Evolutionary conservation across 2,888 invertebrate species (phyloP), one percentile per base, ranked within the genome.

Genomic region (Scrobipalpa costella): DNA sequence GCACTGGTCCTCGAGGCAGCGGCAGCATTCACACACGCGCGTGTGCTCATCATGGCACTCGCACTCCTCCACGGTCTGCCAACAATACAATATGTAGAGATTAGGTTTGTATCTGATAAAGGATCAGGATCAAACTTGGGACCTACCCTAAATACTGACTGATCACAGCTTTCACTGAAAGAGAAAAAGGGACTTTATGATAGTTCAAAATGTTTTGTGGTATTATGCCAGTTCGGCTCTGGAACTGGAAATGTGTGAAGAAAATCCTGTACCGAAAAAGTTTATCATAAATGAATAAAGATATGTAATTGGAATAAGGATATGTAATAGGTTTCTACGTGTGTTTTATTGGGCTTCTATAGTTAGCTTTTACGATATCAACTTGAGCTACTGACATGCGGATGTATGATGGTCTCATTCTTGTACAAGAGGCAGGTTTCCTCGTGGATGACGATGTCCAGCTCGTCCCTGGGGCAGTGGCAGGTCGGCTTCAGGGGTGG

Each of bases 401-500:
- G 81, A 66, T 75, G 86, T 38, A 84, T 73, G 44, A 89, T 76
- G 11, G 63, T 77, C 66, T 90, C 89, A 66, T 86, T 82, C 69
- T 76, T 88, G 71, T 68, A 88, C 63, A 85, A 63, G 6, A 87
- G 71, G 64, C 90, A 90, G 0, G 73, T 69, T 5, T 82, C 79
- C 21, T 81, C 73, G 62, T 90, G 90, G 9, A 85, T 71, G 15
- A 84, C 78, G 34, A 90, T 76, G 2, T 73, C 85, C 55, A 81
- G 80, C 0, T 84, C 83, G 62, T 87, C 86, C 11, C 78, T 73
- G 0, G 86, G 83, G 44, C 90, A 90, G 44, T 68, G 71, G 72
- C 89, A 90, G 47, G 69, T 61, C 0, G 80, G 77, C 1, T 68
- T 67, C 9, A 79, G 40, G 0, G 68, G 64, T 0, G 74, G 67